Base-by-base conservation (phyloP, 2,888 invertebrate species). In the Rhagophthalmus giganteus region DNA sequence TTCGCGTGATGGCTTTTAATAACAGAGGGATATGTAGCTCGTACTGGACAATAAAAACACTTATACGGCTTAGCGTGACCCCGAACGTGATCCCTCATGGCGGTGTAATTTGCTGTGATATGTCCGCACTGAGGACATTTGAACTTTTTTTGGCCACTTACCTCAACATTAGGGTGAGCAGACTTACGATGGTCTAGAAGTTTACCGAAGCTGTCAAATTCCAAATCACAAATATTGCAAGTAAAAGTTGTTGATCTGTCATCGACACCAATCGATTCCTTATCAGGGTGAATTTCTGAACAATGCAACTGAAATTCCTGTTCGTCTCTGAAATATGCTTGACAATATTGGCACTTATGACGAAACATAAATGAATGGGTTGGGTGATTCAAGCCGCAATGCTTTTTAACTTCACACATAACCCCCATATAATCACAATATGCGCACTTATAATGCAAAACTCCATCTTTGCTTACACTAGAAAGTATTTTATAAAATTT, bases 111-210 rank as follows among this genome's bases (percentile, higher is more conserved):
- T 15, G 65, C 59, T 4, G 67, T 66, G 1, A 60, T 58, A 55
- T 74, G 76, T 0, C 56, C 35, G 41, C 79, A 79, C 10, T 68
- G 57, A 0, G 76, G 72, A 56, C 80, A 80, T 1, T 60, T 62
- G 55, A 70, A 76, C 2, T 56, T 62, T 38, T 65, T 69, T 20
- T 57, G 46, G 4, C 39, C 44, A 53, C 7, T 49, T 9, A 67
- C 53, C 1, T 67, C 63, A 2, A 74, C 50, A 42, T 74, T 73
- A 1, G 74, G 72, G 53, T 78, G 78, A 20, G 67, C 69, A 57
- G 70, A 61, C 0, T 65, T 62, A 13, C 74, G 75, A 59, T 78
- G 78, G 1, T 59, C 55, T 1, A 71, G 65, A 8, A 71, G 66
- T n/a, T 69, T 67, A 0, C 56, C 59, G 5, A 70, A 64, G 1